Evolutionary conservation across 2,888 invertebrate species (phyloP), one percentile per base, ranked within the genome.

Genomic region (Brenthis ino): DNA sequence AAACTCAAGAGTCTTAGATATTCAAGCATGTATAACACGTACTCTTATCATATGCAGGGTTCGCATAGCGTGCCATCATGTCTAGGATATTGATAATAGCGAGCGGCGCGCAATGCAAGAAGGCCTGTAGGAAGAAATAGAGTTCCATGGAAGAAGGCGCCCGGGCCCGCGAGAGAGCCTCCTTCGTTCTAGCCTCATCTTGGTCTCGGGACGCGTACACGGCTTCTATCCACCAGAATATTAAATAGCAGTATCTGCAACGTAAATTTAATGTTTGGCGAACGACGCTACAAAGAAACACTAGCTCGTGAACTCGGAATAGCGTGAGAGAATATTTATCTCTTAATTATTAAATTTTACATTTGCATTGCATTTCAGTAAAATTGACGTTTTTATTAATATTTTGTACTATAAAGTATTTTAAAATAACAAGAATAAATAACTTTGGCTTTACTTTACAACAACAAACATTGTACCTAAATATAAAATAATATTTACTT

Each of bases 171-270:
- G 87, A 79, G 57, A 96, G 81, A 13, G 96, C 95, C 71, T 95
- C 94, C 77, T 92, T 88, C 14, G 94, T 94, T 71, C 94, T 94
- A 53, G 93, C 91, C 54, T 95, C 94, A 72, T 95, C 94, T 12
- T 86, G 82, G 2, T 79, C 85, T 54, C 92, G 82, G 13, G 89
- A 82, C 48, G 94, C 94, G 77, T 94, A 94, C 8, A 95, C 92
- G 13, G 95, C 95, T 83, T 97, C 96, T 57, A 96, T 91, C 77
- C 96, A 95, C 95, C 97, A 95, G 81, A 97, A 97, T 80, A 96
- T 94, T 74, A 95, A 94, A 79, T 95, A 94, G 60, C 95, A 94
- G 78, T 95, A 96, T 84, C 97, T 96, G 80, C 60, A 77, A 75
- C 43, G 67, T 56, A 67, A 67, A 67, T 67, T 54, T 48, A 55